Evolutionary conservation across 1,140 invertebrate species (phyloP), one percentile per base, ranked within the genome.

Genomic region (Nylanderia fulva): DNA sequence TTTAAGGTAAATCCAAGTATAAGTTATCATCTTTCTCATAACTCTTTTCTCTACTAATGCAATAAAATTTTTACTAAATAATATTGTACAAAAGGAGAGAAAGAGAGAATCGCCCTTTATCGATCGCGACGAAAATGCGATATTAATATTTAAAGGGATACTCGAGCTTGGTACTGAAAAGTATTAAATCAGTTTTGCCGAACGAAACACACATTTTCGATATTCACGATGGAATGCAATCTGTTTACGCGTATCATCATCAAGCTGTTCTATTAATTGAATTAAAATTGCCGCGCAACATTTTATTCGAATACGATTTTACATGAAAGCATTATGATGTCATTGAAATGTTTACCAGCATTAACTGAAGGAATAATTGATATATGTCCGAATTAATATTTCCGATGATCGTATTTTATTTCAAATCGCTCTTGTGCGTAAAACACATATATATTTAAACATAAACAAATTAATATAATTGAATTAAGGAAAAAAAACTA

Each of bases 191-290:
- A 39, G 63, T 54, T 48, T 48, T 56, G 27, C 33, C 63, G 36
- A 71, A 58, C 39, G 63, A 68, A 79, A 79, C 15, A 33, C 24
- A 54, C 66, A 58, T 48, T 42, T 68, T 58, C 39, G 52, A 58
- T 48, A 68, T 58, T 42, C 52, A 52, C 33, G 27, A 72, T 79
- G 66, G 52, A 56, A 39, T 33, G 48, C 56, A 80, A 80, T 80
- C 48, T 80, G 77, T 69, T 80, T 80, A 80, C 45, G 75, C 48
- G 33, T 48, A 27, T 56, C 36, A 56, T 80, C 64, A 71, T 71
- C 64, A 69, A 42, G 24, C 64, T 80, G 52, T 80, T 80, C 64
- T 80, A 80, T 71, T 71, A 80, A 80, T 80, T 80, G 77, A 52
- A 56, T 80, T 71, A 80, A 80, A 80, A 80, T 71, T 56, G 77